These are phyloP conservation scores for Acrocera orbiculus DNA, from an alignment of 2,888 invertebrate species.

Conservation along the genomic window DNA sequence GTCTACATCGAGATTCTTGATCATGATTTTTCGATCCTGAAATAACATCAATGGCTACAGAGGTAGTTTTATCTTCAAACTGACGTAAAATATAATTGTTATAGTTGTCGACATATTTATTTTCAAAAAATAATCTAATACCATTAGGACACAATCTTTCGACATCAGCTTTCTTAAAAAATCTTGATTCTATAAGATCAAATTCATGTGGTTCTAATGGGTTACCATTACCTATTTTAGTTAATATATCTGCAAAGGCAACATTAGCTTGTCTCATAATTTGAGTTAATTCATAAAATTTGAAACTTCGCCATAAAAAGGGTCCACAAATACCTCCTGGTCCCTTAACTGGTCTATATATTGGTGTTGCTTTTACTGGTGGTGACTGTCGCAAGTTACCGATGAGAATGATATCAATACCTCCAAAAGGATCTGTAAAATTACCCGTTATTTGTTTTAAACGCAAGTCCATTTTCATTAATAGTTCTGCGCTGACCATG, in stretches of 20 bases:
- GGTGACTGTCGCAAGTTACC: constrained; percentile 22
- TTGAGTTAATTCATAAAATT: constrained; percentile 17
- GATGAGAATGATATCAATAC: constrained; percentile 18
- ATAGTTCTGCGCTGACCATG: constrained; percentile 20
- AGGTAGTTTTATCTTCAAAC: too few species aligned
- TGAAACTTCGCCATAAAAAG: constrained; percentile 16
- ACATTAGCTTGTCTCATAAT: constrained; percentile 11
- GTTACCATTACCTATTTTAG: constrained; percentile 8
- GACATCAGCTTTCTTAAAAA: constrained; percentile 8
- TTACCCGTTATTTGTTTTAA: constrained; percentile 22
- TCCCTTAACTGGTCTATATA: constrained; percentile 15
- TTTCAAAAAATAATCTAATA: too few species aligned
- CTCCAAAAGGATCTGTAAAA: constrained; percentile 18
- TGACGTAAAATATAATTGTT: too few species aligned
- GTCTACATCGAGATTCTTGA: neutral
- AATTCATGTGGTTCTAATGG: constrained; percentile 11
- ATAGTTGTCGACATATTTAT: too few species aligned
- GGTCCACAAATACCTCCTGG: too few species aligned
- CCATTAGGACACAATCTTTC: constrained; percentile 4
- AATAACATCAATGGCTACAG: too few species aligned
- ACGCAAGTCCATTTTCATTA: constrained; percentile 18
- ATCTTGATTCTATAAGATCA: constrained; percentile 12
- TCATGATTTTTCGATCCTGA: neutral
- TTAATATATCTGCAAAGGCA: constrained; percentile 7
- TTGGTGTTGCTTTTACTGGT: constrained; percentile 17